Evolutionary conservation across 1,140 invertebrate genomes (phyloP), one percentile per base, ranked within the genome.

Genomic region (Neotoxoptera formosana): DNA sequence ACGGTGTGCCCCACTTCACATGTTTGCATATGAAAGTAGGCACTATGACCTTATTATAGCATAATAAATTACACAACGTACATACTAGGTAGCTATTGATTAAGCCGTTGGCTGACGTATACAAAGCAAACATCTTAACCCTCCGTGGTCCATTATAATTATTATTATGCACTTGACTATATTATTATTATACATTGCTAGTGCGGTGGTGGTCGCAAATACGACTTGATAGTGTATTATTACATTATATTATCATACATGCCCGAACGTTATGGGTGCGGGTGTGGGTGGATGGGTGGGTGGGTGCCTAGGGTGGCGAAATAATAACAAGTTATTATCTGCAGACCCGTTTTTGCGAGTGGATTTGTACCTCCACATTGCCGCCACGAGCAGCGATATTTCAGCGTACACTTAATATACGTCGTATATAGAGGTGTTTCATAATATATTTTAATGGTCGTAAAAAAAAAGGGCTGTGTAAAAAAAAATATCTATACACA

Each of bases 311-410:
- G 25, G 8, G 30, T 17, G 25, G 60, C 0, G 17, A 76, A 76
- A 76, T 76, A 76, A 76, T 76, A 76, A 76, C n/a, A 76, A 76
- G n/a, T 76, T 76, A 76, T 76, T 76, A 76, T 76, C 60, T 76
- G 14, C n/a, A 76, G 30, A 34, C n/a, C 60, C 60, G 30, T 76
- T 76, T n/a, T 76, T 76, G n/a, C n/a, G 11, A 76, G 60, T 76
- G 30, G n/a, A 76, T 76, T 76, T n/a, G 30, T 76, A 76, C n/a
- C 14, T 34, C 14, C n/a, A 76, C 11, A n/a, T 4, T 76, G 6
- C 60, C 21, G 21, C 21, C 21, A 23, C 30, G 14, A 23, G 2
- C 14, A 76, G 14, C n/a, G n/a, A 76, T 34, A 17, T 76, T 76
- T 76, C 14, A 76, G 60, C 6, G 14, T 34, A 34, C 60, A 17